Evolutionary conservation across 2,888 invertebrate genomes (phyloP), one percentile per base, ranked within the genome.

Genomic region (Brachyopa scutellaris): DNA sequence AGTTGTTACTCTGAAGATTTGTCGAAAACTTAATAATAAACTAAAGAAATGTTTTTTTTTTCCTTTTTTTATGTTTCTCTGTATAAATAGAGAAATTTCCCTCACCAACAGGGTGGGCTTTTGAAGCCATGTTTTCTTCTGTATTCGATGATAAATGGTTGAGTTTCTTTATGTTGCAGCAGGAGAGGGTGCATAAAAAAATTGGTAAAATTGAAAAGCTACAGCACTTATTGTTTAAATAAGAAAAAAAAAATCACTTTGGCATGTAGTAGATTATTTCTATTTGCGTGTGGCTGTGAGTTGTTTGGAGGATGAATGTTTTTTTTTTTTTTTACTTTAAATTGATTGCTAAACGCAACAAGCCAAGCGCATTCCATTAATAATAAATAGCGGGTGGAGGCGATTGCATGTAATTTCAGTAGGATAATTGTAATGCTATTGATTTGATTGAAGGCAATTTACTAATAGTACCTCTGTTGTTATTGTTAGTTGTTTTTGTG

Each of bases 1-100:
- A 47, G 64, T 70, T 70, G 70, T 77, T 61, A 6, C 4, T 82
- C 55, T 82, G 73, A 82, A 82, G 74, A 77, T 82, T 82, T 82
- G 82, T 64, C 29, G 70, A 82, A 74, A 77, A 77, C 66, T 59
- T 77, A 72, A 77, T 33, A 82, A 80, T 42, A 51, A 23, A 6
- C 17, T 40, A 36, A 6, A 11, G 11, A 9, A 5, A 23, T 47
- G 11, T 57, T 31, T 15, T 38, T 61, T 61, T 55, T 45, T 5
- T 11, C 36, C 11, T 33, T n/a, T 29, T 55, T 57, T n/a, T 11
- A 21, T 53, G 53, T 47, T 47, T 64, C 21, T 7, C 21, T 13
- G n/a, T 26, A 11, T 40, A 66, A 66, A 66, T 66, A 66, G 26
- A 51, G 47, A 62, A 62, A 62, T 36, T 40, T 13, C 29, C 51